Base-by-base conservation (phyloP, 2,888 invertebrate genomes). In the Lysandra bellargus region DNA sequence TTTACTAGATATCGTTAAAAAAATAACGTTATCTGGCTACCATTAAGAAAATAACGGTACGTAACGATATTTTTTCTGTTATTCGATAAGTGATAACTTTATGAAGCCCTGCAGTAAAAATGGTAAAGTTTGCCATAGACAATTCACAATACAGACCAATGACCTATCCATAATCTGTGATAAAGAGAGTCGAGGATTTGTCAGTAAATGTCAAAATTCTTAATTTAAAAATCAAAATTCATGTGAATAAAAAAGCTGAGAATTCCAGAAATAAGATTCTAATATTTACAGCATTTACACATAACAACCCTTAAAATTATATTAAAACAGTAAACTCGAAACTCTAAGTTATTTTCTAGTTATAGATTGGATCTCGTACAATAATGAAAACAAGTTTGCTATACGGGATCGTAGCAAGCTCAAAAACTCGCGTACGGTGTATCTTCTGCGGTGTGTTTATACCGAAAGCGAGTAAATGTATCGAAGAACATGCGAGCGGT, bases 401-500 rank as follows among this genome's bases (percentile, higher is more conserved):
- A 23, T 88, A 87, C 81, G 92, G 91, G 5, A 88, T 92, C 81
- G 87, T 91, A 30, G 87, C 83, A 17, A 86, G 85, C 81, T 90
- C 92, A 0, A 90, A 91, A 81, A 90, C 90, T 69, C 87, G 89
- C 79, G 90, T 91, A 37, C 89, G 89, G 78, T 92, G 92, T 82
- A 84, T 90, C 77, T 89, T 89, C 82, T 92, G 92, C 83, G 91
- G 89, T 60, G 91, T 91, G 2, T 87, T 85, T 82, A 89, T 92
- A 82, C 90, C 92, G 33, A 92, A 91, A 80, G 89, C 91, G 1
- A 87, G 84, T 77, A 90, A 88, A 88, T 91, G 90, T 81, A 91
- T 92, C 79, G 91, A 91, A 79, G 90, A 92, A 82, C 92, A 92
- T 82, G 86, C 85, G 30, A 89, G 90, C 80, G 91, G 91, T 7